Percentiles rank a stretch among this genome's conserved stretches.
Evolutionary conservation across 2,797 vertebrate genomes (phyloP).

Genomic region (Eospalax fontanierii): DNA sequence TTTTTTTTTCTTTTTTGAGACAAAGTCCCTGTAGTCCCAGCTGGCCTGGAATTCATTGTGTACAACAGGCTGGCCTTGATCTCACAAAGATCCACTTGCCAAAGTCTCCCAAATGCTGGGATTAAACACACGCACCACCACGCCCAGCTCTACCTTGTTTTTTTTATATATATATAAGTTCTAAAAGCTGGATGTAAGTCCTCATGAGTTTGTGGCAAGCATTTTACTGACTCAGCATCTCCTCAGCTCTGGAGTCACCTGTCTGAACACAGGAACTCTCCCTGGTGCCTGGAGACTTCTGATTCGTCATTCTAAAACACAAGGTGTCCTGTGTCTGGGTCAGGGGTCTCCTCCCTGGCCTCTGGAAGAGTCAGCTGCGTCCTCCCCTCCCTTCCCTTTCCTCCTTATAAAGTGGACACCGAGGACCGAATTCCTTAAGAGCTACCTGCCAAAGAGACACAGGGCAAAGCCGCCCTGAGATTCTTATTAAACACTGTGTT

Average conservation of each 20-base stretch:
- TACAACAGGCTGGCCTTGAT: too few relatives aligned
- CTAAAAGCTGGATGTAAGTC: neutral
- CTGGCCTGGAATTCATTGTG: too few relatives aligned
- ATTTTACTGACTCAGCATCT: neutral
- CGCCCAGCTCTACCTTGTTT: neutral
- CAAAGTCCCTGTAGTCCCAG: too few relatives aligned
- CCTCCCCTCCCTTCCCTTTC: neutral
- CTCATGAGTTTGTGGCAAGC: neutral
- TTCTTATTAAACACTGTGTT: neutral
- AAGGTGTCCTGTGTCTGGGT: neutral
- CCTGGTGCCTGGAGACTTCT: neutral
- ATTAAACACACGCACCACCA: neutral
- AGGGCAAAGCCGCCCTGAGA: accelerated
- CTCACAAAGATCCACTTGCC: neutral
- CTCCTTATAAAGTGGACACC: neutral
- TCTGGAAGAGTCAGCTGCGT: accelerated
- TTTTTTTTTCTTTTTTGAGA: neutral
- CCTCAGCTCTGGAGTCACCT: too few relatives aligned
- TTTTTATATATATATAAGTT: neutral
- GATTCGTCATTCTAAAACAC: neutral
- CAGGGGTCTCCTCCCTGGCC: neutral
- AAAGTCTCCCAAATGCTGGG: neutral
- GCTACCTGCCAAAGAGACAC: neutral
- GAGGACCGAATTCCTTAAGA: too few relatives aligned
- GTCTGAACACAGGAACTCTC: neutral